phyloP scores from a whole-genome alignment of 1,140 invertebrate genomes.

The Ips nitidus region DNA sequence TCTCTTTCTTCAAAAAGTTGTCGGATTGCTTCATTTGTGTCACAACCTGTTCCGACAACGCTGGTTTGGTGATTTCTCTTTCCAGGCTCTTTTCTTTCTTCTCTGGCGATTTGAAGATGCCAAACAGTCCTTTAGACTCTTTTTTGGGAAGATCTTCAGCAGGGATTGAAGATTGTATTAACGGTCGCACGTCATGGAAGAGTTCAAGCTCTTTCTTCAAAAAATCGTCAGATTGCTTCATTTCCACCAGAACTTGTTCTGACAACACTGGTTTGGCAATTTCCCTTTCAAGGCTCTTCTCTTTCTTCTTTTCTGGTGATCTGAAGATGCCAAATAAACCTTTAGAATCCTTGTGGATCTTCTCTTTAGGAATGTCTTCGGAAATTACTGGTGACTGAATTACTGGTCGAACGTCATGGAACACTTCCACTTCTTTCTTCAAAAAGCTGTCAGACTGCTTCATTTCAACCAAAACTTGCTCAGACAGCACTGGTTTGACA shows the following conservation, averaged over 20 bases:
- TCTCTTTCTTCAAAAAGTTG: conserved; percentile 32
- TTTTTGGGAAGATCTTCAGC: conserved; percentile 3
- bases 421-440: conserved; percentile 37
- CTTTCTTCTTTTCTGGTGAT: conserved; percentile 24
- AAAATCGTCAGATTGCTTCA: conserved; percentile 19
- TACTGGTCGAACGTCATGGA: conserved; percentile 34
- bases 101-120: conserved; percentile 24
- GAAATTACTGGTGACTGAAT: not conserved
- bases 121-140: conserved; percentile 17
- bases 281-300: conserved; percentile 32
- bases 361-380: conserved; percentile 12
- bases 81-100: conserved; percentile 20
- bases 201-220: conserved; percentile 25
- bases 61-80: conserved; percentile 6
- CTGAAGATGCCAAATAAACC: conserved; percentile 40
- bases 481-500: conserved; percentile 24
- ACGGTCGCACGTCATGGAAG: conserved; percentile 35
- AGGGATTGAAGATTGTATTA: conserved; percentile 9
- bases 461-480: conserved; percentile 31
- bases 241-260: conserved; percentile 35
- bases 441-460: conserved; percentile 34
- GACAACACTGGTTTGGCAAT: conserved; percentile 13
- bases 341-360: conserved; percentile 29
- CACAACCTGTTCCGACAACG: conserved; percentile 8
- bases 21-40: conserved; percentile 19